A percentile compares a stretch with the other conserved stretches of the same genome.
phyloP scores from a whole-genome alignment of 2,888 invertebrate genomes.

The Leptopilina drosophilae region DNA sequence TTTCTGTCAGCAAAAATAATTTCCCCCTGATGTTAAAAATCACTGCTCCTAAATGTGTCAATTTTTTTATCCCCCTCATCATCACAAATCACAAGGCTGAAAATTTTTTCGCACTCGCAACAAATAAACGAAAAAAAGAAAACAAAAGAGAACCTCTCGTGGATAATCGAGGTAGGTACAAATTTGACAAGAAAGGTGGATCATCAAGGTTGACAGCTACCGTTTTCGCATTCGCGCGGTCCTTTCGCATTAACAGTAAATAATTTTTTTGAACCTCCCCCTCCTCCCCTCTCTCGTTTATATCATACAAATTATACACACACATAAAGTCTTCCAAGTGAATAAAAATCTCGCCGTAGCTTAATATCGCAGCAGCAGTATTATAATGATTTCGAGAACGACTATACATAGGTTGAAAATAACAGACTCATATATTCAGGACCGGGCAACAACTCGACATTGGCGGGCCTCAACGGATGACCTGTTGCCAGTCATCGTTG shows the following conservation, averaged over 20 bases:
- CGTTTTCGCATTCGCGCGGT: conserved; percentile 17
- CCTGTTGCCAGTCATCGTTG: conserved; percentile 71
- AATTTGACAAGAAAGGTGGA: conserved; percentile 11
- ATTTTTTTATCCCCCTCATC: too few relatives aligned
- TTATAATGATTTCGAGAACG: conserved; percentile 65
- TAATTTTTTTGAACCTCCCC: not conserved
- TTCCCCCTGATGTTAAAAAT: too few relatives aligned
- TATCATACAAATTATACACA: too few relatives aligned
- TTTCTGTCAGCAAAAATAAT: too few relatives aligned
- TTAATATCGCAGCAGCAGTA: conserved; percentile 14
- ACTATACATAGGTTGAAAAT: conserved; percentile 60
- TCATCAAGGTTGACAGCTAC: conserved; percentile 34
- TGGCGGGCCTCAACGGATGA: conserved; percentile 61
- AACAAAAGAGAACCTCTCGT: too few relatives aligned
- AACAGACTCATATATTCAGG: conserved; percentile 53
- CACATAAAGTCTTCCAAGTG: not conserved
- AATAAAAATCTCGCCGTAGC: not conserved
- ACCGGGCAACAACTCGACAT: conserved; percentile 59
- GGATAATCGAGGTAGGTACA: not conserved
- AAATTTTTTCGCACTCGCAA: too few relatives aligned
- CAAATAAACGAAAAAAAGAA: too few relatives aligned
- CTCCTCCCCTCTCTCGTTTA: not conserved
- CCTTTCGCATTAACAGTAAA: conserved; percentile 22
- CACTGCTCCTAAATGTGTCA: too few relatives aligned
- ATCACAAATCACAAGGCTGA: too few relatives aligned